These are phyloP conservation scores for Dromius quadrimaculatus DNA, from an alignment of 2,888 invertebrate species.

Conservation along the genomic window DNA sequence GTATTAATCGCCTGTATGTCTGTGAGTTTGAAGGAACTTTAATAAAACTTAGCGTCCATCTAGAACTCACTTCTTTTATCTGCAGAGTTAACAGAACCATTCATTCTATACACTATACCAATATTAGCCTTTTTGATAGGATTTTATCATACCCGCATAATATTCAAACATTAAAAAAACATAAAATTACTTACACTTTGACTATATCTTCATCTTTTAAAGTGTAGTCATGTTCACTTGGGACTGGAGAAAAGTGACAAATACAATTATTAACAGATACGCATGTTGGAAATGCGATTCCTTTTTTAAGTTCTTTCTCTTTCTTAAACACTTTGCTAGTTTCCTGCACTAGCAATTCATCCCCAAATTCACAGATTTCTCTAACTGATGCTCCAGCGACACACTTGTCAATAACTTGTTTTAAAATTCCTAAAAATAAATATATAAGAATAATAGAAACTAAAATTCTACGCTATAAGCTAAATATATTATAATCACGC, in stretches of 20 bases:
- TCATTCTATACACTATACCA: no score
- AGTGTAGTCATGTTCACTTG: slow-evolving; percentile 88
- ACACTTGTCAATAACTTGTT: slow-evolving; percentile 89
- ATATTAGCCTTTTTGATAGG: not conserved
- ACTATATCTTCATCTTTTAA: slow-evolving; percentile 94
- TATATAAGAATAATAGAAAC: slow-evolving; percentile 19
- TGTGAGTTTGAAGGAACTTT: no score
- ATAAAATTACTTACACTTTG: slow-evolving; percentile 86
- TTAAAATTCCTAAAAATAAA: slow-evolving; percentile 83
- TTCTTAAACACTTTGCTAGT: slow-evolving; percentile 98
- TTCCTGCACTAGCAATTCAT: slow-evolving; percentile 87
- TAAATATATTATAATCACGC: slow-evolving; percentile 34
- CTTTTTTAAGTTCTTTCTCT: slow-evolving; percentile 97
- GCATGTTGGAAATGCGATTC: slow-evolving; percentile 99
- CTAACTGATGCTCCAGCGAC: slow-evolving; percentile 88
- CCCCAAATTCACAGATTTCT: slow-evolving; percentile 93
- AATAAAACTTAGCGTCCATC: no score
- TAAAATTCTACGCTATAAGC: slow-evolving; percentile 1
- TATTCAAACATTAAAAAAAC: slow-evolving; percentile 21
- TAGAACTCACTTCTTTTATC: no score
- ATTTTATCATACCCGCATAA: not conserved
- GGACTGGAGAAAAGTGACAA: slow-evolving; percentile 97
- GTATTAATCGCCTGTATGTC: no score
- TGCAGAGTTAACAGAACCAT: no score
- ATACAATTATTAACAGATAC: slow-evolving; percentile 99